Percentiles rank a stretch among this genome's conserved stretches.
phyloP scores from a whole-genome alignment of 1,140 invertebrate species.

The Episyrphus balteatus region DNA sequence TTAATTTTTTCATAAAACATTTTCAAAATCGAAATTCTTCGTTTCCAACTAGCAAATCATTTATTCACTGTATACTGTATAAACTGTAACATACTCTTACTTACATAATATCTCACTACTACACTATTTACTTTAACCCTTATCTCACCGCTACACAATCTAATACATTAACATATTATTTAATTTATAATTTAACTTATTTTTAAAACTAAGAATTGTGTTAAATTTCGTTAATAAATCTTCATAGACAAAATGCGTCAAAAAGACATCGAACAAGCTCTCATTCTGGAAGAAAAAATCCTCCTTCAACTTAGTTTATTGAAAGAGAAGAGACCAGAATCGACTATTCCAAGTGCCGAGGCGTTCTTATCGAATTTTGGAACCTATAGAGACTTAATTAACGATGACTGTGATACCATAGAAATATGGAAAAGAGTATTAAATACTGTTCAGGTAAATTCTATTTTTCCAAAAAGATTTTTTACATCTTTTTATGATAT shows the following conservation, averaged over 20 bases:
- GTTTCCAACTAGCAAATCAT: too few relatives aligned
- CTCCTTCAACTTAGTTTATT: conserved; percentile 67
- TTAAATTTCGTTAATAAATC: too few relatives aligned
- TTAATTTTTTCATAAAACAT: too few relatives aligned
- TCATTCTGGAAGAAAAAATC: conserved; percentile 80
- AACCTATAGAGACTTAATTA: conserved; percentile 46
- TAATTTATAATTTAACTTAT: too few relatives aligned
- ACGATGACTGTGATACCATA: conserved; percentile 48
- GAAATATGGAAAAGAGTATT: conserved; percentile 59
- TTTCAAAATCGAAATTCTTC: too few relatives aligned
- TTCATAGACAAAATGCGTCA: conserved; percentile 58
- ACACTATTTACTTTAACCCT: too few relatives aligned
- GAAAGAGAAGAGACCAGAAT: conserved; percentile 36
- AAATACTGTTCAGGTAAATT: conserved; percentile 50
- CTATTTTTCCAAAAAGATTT: background rate
- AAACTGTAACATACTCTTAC: too few relatives aligned
- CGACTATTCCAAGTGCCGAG: background rate
- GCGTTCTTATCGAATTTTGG: conserved; percentile 15
- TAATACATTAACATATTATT: too few relatives aligned
- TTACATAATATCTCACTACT: too few relatives aligned
- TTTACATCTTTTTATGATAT: background rate
- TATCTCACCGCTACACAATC: too few relatives aligned
- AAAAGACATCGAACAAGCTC: conserved; percentile 77
- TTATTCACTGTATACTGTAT: too few relatives aligned
- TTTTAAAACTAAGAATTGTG: too few relatives aligned